A percentile compares a stretch with the other conserved stretches of the same genome.
Conservation (phyloP, 2,888 invertebrate genomes). For the Meliscaeva auricollis region DNA sequence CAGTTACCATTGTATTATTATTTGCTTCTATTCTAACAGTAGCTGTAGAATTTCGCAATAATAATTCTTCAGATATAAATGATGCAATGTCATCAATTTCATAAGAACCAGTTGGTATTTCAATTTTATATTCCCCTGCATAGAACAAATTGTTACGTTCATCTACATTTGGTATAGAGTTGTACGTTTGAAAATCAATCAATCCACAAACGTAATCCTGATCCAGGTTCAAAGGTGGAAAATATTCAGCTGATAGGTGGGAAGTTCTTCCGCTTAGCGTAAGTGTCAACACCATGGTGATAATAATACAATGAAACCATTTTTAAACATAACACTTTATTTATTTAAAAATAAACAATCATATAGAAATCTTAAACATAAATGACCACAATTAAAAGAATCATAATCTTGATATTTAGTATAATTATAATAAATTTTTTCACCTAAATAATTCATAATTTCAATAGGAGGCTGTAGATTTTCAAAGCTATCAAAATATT, state of each 20-base stretch:
- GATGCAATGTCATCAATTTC: conserved; percentile 79
- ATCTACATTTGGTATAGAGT: conserved; percentile 79
- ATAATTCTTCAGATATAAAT: neutral
- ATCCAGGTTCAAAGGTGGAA: conserved; percentile 44
- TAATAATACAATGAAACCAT: conserved; percentile 33
- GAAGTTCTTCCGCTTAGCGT: conserved; percentile 77
- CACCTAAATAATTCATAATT: conserved; percentile 77
- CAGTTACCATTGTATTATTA: conserved; percentile 32
- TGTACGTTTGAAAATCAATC: conserved; percentile 21
- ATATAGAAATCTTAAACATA: conserved; percentile 76
- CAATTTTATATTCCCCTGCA: conserved; percentile 70
- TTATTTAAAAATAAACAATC: conserved; percentile 77
- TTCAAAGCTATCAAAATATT: conserved; percentile 82
- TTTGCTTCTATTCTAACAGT: conserved; percentile 20
- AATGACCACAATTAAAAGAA: conserved; percentile 79
- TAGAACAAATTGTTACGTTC: conserved; percentile 79
- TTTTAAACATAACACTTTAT: conserved; percentile 79
- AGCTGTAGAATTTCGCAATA: neutral
- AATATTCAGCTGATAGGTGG: conserved; percentile 71
- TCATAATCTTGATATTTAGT: conserved; percentile 77
- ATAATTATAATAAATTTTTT: conserved; percentile 77
- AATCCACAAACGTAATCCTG: conserved; percentile 78
- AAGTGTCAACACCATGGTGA: conserved; percentile 77
- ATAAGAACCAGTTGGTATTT: conserved; percentile 78
- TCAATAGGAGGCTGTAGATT: conserved; percentile 79